These are phyloP conservation scores for Drosophila nigrodunni DNA, from an alignment of 1,140 invertebrate species.

Conservation along the genomic window DNA sequence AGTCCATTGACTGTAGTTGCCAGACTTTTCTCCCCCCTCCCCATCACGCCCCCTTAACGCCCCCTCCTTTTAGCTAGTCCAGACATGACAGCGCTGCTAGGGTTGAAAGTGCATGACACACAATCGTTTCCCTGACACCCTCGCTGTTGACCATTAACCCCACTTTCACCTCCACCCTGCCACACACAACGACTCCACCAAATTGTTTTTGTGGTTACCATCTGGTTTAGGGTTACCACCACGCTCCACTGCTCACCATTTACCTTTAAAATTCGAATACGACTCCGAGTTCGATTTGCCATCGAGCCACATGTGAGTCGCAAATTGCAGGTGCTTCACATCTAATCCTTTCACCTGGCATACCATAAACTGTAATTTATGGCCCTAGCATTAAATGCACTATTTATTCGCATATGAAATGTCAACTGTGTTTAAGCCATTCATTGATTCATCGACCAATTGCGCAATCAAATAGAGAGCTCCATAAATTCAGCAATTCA, in stretches of 20 bases:
- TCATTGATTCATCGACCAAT: conserved; percentile 3
- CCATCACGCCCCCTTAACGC: background rate
- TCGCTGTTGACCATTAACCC: conserved; percentile 55
- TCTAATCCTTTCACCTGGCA: conserved; percentile 30
- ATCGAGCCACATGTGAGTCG: conserved; percentile 16
- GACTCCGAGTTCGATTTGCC: conserved; percentile 40
- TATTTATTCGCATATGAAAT: conserved; percentile 17
- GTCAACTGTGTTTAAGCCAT: conserved; percentile 19
- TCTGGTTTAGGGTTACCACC: conserved; percentile 67
- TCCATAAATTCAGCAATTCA: background rate
- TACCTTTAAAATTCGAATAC: conserved; percentile 36
- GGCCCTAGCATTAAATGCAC: conserved; percentile 24
- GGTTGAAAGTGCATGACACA: conserved; percentile 80
- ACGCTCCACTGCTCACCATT: conserved; percentile 36
- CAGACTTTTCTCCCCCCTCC: conserved; percentile 14
- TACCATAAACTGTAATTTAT: conserved; percentile 43
- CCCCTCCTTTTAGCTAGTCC: background rate
- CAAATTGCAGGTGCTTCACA: conserved; percentile 36
- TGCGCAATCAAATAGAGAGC: background rate
- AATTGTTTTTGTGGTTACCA: conserved; percentile 78
- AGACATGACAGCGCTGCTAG: conserved; percentile 46
- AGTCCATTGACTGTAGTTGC: conserved; percentile 61
- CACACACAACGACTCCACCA: conserved; percentile 17
- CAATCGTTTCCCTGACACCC: conserved; percentile 53
- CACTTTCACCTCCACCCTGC: conserved; percentile 45